Evolutionary conservation across 2,888 invertebrate species (phyloP).

Genomic region (Iselma pallidipennis): DNA sequence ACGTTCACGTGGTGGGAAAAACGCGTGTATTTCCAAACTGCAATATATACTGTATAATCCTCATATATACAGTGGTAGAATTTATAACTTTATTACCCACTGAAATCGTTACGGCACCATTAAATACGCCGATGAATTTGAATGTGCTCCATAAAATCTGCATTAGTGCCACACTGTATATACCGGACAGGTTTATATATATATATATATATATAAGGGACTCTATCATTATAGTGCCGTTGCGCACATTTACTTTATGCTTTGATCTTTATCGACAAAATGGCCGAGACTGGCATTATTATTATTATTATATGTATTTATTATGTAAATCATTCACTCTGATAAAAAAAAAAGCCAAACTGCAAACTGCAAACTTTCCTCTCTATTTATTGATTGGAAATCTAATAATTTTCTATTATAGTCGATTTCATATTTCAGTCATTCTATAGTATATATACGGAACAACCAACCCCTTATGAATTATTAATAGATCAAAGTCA

Average conservation of each 20-base stretch:
- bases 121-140: slow-evolving; percentile 20
- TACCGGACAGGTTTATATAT: slow-evolving; percentile 5
- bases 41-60: not conserved
- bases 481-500: not conserved
- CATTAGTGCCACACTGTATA: slow-evolving; percentile 11
- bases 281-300: not conserved
- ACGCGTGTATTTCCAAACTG: no score
- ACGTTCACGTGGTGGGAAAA: not conserved
- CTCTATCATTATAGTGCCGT: slow-evolving; percentile 12
- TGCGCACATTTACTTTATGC: slow-evolving; percentile 18
- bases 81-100: slow-evolving; percentile 19
- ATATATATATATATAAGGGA: not conserved
- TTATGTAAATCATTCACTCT: not conserved
- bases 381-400: not conserved
- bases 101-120: slow-evolving; percentile 14
- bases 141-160: slow-evolving; percentile 18
- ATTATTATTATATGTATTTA: not conserved
- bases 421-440: not conserved
- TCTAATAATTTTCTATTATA: not conserved
- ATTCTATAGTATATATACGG: no score
- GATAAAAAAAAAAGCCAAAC: no score
- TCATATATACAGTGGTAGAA: slow-evolving; percentile 1
- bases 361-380: no score
- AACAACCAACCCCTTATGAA: not conserved
- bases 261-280: slow-evolving; percentile 16